Conservation (phyloP, 2,113 vertebrate species). For the Clarias magur region DNA sequence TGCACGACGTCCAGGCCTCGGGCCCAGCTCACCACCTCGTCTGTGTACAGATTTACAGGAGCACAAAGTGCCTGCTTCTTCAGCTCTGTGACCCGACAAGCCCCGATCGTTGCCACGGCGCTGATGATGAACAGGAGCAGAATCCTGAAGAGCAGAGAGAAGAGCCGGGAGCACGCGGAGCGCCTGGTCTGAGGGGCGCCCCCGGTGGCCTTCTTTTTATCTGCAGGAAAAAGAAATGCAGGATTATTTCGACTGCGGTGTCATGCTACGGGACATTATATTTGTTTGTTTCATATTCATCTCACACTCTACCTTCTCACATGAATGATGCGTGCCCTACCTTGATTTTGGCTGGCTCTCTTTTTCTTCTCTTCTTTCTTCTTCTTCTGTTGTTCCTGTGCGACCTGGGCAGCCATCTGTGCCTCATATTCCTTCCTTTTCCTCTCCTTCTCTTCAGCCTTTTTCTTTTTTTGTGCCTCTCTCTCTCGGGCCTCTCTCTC, state of each 20-base stretch:
- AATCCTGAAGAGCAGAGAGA: slow-evolving; percentile 75
- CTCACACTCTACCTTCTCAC: neutral
- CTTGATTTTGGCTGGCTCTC: slow-evolving; percentile 81
- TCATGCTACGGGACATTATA: neutral
- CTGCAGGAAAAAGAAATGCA: slow-evolving; percentile 41
- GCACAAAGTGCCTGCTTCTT: slow-evolving; percentile 76
- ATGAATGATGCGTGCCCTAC: neutral
- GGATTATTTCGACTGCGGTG: neutral
- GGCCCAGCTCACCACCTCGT: slow-evolving; percentile 77
- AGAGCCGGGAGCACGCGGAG: slow-evolving; percentile 66
- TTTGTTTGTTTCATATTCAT: neutral
- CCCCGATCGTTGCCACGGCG: slow-evolving; percentile 63
- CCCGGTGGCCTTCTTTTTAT: slow-evolving; percentile 57
- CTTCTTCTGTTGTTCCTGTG: slow-evolving; percentile 78
- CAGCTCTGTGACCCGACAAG: slow-evolving; percentile 82
- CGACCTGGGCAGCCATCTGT: slow-evolving; percentile 75
- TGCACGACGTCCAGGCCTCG: slow-evolving; percentile 78
- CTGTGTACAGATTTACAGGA: slow-evolving; percentile 76
- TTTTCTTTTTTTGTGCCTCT: slow-evolving; percentile 86
- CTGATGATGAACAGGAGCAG: slow-evolving; percentile 75
- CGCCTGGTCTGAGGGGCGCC: slow-evolving; percentile 54
- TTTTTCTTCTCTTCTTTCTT: slow-evolving; percentile 83
- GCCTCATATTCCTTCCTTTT: slow-evolving; percentile 89
- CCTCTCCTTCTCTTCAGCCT: slow-evolving; percentile 92
- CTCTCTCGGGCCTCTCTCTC: slow-evolving; percentile 86